These are phyloP conservation scores for Agrilus cyanescens DNA, from an alignment of 2,888 invertebrate genomes.

Conservation along the genomic window DNA sequence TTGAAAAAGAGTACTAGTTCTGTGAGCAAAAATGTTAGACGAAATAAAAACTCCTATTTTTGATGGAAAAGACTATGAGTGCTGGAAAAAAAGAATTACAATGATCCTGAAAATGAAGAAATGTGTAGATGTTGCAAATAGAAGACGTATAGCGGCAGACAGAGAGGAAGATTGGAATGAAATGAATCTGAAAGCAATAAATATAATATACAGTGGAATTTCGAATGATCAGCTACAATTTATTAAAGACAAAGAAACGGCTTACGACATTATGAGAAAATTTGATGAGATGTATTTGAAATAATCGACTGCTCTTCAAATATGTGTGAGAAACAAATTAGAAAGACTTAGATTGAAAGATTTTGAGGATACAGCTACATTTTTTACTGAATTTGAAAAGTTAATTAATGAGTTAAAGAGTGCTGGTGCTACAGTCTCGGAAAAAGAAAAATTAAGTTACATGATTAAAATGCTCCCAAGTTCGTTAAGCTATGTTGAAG, in stretches of 20 bases:
- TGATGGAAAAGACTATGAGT: constrained; percentile 11
- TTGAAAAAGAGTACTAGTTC: no score
- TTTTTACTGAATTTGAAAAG: constrained; percentile 20
- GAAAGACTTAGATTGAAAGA: constrained; percentile 12
- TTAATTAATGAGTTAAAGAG: constrained; percentile 16
- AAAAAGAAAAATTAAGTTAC: constrained; percentile 20
- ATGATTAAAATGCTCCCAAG: constrained; percentile 18
- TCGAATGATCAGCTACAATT: no score
- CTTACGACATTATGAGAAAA: constrained; percentile 15
- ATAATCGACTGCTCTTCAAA: constrained; percentile 13
- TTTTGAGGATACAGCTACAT: constrained; percentile 9
- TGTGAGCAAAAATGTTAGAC: no score
- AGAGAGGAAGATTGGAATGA: no score
- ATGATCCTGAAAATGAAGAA: constrained; percentile 14
- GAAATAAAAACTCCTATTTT: neutral
- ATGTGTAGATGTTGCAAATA: constrained; percentile 5
- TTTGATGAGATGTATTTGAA: constrained; percentile 16
- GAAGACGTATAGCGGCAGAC: no score
- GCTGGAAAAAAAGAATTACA: constrained; percentile 15
- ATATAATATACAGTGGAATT: no score
- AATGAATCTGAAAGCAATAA: no score
- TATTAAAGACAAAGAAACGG: constrained; percentile 7
- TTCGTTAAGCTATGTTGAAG: constrained; percentile 17
- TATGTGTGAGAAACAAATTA: constrained; percentile 11
- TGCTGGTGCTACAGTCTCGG: constrained; percentile 16